A percentile compares a stretch with the other conserved stretches of the same genome.
phyloP scores from a whole-genome alignment of 2,797 vertebrate species.

The Arrhamphus sclerolepis region DNA sequence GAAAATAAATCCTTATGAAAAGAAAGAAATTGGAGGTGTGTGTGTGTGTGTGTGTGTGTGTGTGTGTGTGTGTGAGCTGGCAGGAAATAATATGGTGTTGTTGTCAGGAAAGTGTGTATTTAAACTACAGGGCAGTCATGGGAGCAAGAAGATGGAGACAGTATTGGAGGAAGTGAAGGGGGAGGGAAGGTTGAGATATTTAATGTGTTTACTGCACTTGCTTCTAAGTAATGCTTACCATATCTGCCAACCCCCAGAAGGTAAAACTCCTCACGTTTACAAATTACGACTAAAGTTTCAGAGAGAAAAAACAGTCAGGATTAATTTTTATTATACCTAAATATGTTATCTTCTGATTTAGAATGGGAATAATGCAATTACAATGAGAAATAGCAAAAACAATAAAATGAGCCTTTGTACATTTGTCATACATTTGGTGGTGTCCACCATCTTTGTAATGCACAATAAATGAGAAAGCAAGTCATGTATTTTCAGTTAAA shows the following conservation, averaged over 20 bases:
- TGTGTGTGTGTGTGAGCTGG: slow-evolving; percentile 5
- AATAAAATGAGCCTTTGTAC: no score
- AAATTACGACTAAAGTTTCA: slow-evolving; percentile 33
- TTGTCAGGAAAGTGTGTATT: slow-evolving; percentile 69
- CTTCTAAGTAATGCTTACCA: slow-evolving; percentile 60
- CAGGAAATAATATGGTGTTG: slow-evolving; percentile 55
- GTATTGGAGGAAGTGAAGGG: slow-evolving; percentile 14
- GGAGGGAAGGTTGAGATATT: slow-evolving; percentile 42
- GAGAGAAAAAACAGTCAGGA: slow-evolving; percentile 10
- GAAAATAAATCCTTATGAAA: no score
- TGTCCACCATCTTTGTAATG: no score
- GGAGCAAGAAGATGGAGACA: slow-evolving; percentile 48
- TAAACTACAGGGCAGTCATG: slow-evolving; percentile 64
- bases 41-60: slow-evolving; percentile 12
- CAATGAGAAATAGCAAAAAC: no score
- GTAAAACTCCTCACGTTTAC: slow-evolving; percentile 41
- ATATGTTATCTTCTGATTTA: background rate
- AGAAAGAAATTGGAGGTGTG: no score
- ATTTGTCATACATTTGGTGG: no score
- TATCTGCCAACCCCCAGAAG: slow-evolving; percentile 36
- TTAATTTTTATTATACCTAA: slow-evolving; percentile 4
- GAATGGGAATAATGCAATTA: background rate
- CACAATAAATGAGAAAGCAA: no score
- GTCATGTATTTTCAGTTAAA: no score
- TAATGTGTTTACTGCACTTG: slow-evolving; percentile 59